Conservation (phyloP, 2,113 vertebrate species). For the Halichoerus grypus region DNA sequence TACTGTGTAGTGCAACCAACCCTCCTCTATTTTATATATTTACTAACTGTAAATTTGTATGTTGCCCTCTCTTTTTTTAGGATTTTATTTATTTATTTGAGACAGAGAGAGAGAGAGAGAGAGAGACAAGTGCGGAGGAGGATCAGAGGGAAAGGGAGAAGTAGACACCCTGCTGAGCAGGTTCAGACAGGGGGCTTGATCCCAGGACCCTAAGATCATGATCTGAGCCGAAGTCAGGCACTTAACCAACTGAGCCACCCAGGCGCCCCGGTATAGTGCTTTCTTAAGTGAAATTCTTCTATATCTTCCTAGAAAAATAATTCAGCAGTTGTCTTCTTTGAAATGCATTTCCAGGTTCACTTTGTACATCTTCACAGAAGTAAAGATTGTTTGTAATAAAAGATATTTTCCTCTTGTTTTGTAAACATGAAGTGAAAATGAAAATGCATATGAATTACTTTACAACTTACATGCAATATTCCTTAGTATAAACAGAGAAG, state of each 20-base stretch:
- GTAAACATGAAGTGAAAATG: neutral
- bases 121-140: neutral
- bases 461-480: neutral
- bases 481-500: neutral
- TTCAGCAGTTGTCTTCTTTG: neutral
- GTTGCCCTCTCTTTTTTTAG: neutral
- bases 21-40: neutral
- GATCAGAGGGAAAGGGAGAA: neutral
- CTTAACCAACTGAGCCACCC: neutral
- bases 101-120: neutral
- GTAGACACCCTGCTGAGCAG: neutral
- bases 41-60: neutral
- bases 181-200: neutral
- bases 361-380: neutral
- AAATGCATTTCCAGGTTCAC: neutral
- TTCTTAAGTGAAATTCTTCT: neutral
- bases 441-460: neutral
- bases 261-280: neutral
- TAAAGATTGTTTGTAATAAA: neutral
- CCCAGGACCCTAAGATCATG: neutral
- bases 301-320: neutral
- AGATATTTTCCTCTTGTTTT: conserved; percentile 23
- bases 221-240: neutral
- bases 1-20: neutral
- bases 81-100: neutral